Evolutionary conservation across 2,888 invertebrate genomes (phyloP).

Genomic region (Blomia tropicalis): DNA sequence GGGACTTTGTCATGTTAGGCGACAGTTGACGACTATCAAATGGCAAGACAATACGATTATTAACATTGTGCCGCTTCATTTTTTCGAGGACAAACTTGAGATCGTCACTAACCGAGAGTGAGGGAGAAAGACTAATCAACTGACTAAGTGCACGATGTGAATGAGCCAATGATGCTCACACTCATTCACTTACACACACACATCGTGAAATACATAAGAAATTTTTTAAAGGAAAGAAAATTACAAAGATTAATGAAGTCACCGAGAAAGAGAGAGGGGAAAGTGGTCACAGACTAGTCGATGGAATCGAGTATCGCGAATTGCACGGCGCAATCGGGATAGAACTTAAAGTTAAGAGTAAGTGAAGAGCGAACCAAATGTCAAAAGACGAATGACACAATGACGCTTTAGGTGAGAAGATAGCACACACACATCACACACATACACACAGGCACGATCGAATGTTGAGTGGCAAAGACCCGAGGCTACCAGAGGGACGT

Average conservation of each 20-base stretch:
- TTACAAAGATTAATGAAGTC: slow-evolving; percentile 13
- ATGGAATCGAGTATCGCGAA: neutral
- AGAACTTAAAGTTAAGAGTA: no score
- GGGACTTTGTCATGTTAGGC: neutral
- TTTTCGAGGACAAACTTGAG: slow-evolving; percentile 7
- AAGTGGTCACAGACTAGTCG: slow-evolving; percentile 1
- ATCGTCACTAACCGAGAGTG: neutral
- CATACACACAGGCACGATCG: no score
- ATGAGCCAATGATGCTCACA: slow-evolving; percentile 13
- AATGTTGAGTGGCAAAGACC: no score
- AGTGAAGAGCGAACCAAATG: no score
- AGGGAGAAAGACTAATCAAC: slow-evolving; percentile 9
- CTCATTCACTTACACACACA: no score
- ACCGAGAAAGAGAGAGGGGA: no score
- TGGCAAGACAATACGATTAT: slow-evolving; percentile 7
- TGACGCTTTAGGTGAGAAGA: slow-evolving; percentile 4
- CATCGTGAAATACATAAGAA: neutral
- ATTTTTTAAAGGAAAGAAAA: slow-evolving; percentile 6
- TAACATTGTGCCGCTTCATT: slow-evolving; percentile 5
- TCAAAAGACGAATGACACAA: no score
- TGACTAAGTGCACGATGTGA: slow-evolving; percentile 1
- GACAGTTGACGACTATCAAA: neutral
- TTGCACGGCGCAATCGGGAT: neutral
- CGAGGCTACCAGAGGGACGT: neutral
- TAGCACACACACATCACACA: no score